phyloP scores from a whole-genome alignment of 2,888 invertebrate species.

The Eugnorisma glareosa region DNA sequence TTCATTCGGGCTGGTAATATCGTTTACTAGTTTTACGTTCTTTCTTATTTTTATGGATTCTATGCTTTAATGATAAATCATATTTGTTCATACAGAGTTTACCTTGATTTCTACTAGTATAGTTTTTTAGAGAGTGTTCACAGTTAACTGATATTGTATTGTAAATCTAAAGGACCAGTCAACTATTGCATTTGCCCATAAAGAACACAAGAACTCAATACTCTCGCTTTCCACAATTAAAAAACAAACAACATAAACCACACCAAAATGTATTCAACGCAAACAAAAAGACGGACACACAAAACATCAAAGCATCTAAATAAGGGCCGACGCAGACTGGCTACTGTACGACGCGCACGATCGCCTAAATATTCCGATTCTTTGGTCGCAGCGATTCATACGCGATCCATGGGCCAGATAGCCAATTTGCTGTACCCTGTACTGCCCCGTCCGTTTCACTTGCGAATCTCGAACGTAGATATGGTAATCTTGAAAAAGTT shows the following conservation, averaged over 20 bases:
- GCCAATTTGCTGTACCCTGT: constrained; percentile 80
- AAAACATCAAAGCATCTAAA: constrained; percentile 76
- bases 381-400: constrained; percentile 74
- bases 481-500: constrained; percentile 86
- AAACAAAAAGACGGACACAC: constrained; percentile 53
- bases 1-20: not conserved
- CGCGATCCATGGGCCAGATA: constrained; percentile 86
- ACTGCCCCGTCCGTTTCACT: constrained; percentile 65
- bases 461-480: constrained; percentile 82
- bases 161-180: not conserved
- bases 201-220: constrained; percentile 15
- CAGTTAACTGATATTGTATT: not conserved
- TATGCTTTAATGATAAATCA: not conserved
- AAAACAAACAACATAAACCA: constrained; percentile 56
- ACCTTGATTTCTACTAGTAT: not conserved
- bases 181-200: not conserved
- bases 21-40: not conserved
- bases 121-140: not conserved
- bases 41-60: not conserved
- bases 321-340: constrained; percentile 78
- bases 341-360: constrained; percentile 78
- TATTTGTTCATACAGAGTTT: not conserved
- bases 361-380: constrained; percentile 81
- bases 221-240: constrained; percentile 44
- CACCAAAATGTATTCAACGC: constrained; percentile 59